Conservation (phyloP, 2,888 invertebrate species). For the Selenia dentaria region DNA sequence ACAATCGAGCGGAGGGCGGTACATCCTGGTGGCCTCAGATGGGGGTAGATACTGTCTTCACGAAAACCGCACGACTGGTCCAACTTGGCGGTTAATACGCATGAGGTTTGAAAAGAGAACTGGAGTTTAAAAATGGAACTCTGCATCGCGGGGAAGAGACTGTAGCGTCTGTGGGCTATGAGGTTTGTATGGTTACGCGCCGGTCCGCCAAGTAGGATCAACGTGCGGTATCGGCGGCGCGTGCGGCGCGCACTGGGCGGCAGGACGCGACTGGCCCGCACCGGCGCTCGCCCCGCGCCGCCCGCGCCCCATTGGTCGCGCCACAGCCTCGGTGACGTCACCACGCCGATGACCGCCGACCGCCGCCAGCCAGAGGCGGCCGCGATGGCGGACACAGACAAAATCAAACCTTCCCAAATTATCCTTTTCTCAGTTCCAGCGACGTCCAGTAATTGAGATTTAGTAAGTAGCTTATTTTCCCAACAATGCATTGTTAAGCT, state of each 20-base stretch:
- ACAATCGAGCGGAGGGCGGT: constrained; percentile 28
- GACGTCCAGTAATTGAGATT: too few species aligned
- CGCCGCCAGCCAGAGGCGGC: constrained; percentile 21
- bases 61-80: constrained; percentile 53
- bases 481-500: too few species aligned
- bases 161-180: constrained; percentile 11
- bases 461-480: too few species aligned
- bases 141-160: constrained; percentile 25
- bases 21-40: constrained; percentile 42
- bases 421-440: constrained; percentile 3
- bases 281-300: constrained; percentile 44
- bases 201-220: constrained; percentile 69
- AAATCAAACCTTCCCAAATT: constrained; percentile 1
- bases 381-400: constrained; percentile 8
- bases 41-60: constrained; percentile 26
- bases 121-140: constrained; percentile 10
- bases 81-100: constrained; percentile 43
- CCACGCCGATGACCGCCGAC: constrained; percentile 45
- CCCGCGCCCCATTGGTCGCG: constrained; percentile 57
- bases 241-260: constrained; percentile 65
- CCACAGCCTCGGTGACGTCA: constrained; percentile 70
- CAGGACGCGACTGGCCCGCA: constrained; percentile 63
- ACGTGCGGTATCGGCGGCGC: constrained; percentile 51
- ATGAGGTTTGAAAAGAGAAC: constrained; percentile 13
- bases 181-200: constrained; percentile 38